phyloP scores from a whole-genome alignment of 2,888 invertebrate species.

The Helicoverpa assulta region DNA sequence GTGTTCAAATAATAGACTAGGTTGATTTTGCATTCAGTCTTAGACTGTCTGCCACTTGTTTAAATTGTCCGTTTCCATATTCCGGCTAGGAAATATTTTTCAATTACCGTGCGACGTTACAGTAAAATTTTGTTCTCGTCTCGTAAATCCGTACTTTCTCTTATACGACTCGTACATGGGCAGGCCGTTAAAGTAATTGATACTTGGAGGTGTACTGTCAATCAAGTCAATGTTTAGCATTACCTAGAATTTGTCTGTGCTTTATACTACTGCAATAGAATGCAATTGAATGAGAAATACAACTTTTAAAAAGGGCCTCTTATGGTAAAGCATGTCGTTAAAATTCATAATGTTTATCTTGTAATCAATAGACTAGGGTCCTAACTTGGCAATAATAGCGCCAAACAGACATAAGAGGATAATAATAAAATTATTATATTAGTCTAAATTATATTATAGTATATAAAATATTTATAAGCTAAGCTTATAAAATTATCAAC shows the following conservation, averaged over 20 bases:
- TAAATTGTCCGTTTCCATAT: slow-evolving; percentile 30
- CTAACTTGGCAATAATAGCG: slow-evolving; percentile 1
- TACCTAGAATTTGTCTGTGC: slow-evolving; percentile 55
- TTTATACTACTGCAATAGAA: slow-evolving; percentile 36
- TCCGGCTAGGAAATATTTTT: slow-evolving; percentile 48
- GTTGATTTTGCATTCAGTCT: background rate
- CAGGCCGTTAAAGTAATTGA: slow-evolving; percentile 68
- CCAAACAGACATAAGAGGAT: background rate
- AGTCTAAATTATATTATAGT: no score
- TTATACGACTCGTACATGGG: slow-evolving; percentile 58
- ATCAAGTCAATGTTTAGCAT: slow-evolving; percentile 66
- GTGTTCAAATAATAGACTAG: background rate
- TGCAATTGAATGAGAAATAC: slow-evolving; percentile 45
- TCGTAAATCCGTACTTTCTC: slow-evolving; percentile 67
- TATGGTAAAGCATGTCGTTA: slow-evolving; percentile 19
- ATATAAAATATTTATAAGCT: no score
- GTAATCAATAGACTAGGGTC: slow-evolving; percentile 2
- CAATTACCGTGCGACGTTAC: slow-evolving; percentile 51
- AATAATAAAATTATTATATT: no score
- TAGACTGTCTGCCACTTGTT: slow-evolving; percentile 11
- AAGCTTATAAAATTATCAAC: no score
- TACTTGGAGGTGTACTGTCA: slow-evolving; percentile 67
- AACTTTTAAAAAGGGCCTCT: slow-evolving; percentile 14
- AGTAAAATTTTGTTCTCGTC: slow-evolving; percentile 62
- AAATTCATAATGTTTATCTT: slow-evolving; percentile 10